phyloP scores from a whole-genome alignment of 2,113 vertebrate genomes.

The Ctenodactylus gundi region DNA sequence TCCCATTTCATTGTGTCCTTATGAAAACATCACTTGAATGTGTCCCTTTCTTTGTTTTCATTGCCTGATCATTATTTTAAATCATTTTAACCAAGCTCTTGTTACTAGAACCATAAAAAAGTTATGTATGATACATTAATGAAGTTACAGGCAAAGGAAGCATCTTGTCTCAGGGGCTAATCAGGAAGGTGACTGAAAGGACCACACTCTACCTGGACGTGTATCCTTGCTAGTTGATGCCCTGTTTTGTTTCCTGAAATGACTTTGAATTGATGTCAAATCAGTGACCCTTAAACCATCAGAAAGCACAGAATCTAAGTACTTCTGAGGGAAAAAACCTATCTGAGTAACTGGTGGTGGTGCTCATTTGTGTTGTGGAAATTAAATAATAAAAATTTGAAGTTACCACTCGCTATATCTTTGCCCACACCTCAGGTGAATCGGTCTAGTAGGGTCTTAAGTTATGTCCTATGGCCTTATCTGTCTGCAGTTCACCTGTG shows the following conservation, averaged over 20 bases:
- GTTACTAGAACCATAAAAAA: constrained; percentile 2
- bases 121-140: not conserved
- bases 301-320: not conserved
- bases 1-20: not conserved
- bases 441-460: not conserved
- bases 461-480: not conserved
- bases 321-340: too few relatives aligned
- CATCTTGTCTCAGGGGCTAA: not conserved
- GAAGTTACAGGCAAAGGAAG: not conserved
- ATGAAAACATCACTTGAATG: not conserved
- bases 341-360: too few relatives aligned
- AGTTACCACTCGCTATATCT: too few relatives aligned
- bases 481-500: not conserved
- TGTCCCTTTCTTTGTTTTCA: not conserved
- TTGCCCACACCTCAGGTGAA: too few relatives aligned
- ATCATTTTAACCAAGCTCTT: not conserved
- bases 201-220: not conserved
- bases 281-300: not conserved
- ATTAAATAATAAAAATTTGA: too few relatives aligned
- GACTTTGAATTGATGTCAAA: not conserved
- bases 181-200: not conserved
- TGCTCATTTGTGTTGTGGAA: too few relatives aligned
- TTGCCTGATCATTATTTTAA: not conserved
- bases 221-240: not conserved
- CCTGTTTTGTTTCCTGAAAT: not conserved